Evolutionary conservation across 2,797 vertebrate genomes (phyloP).

Genomic region (Sebastes reedi): DNA sequence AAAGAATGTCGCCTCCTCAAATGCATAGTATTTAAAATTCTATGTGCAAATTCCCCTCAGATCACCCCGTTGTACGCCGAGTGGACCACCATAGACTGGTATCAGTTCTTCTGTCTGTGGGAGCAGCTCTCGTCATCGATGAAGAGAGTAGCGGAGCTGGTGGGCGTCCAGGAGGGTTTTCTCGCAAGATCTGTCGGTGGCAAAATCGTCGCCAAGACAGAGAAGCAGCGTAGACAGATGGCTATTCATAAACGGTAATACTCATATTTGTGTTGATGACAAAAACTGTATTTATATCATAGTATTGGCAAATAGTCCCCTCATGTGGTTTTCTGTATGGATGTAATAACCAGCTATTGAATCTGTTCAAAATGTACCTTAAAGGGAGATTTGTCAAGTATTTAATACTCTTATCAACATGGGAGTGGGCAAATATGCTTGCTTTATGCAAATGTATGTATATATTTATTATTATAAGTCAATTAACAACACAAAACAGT

Average conservation of each 20-base stretch:
- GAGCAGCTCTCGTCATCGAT: slow-evolving; percentile 93
- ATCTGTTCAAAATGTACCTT: not conserved
- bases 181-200: slow-evolving; percentile 93
- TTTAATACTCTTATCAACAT: no score
- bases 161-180: slow-evolving; percentile 95
- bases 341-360: not conserved
- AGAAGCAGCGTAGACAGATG: slow-evolving; percentile 94
- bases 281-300: not conserved
- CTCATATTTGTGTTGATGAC: not conserved
- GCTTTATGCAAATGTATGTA: no score
- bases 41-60: slow-evolving; percentile 68
- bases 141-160: slow-evolving; percentile 96
- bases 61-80: slow-evolving; percentile 95
- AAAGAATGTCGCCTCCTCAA: not conserved
- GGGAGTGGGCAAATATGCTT: no score
- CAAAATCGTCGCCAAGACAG: slow-evolving; percentile 90
- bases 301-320: not conserved
- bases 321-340: not conserved
- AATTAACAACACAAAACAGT: no score
- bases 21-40: not conserved
- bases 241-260: slow-evolving; percentile 94
- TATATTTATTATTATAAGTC: no score
- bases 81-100: slow-evolving; percentile 97
- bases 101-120: slow-evolving; percentile 97
- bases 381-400: no score